Evolutionary conservation across 1,140 invertebrate genomes (phyloP).

Genomic region (Chionoecetes opilio): DNA sequence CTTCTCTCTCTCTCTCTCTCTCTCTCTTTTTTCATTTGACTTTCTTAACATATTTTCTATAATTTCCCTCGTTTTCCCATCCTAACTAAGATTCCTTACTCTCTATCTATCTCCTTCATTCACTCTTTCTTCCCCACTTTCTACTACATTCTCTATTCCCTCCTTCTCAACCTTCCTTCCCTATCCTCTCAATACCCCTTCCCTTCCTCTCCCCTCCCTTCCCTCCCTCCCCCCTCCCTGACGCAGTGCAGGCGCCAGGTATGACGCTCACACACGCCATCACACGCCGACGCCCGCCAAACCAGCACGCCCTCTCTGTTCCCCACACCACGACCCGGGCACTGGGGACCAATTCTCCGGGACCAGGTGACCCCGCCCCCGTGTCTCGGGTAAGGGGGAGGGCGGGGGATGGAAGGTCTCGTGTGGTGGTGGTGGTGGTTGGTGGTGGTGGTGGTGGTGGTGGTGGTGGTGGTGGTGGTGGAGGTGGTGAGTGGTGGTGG

Average conservation of each 20-base stretch:
- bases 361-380: slow-evolving; percentile 60
- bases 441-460: no score
- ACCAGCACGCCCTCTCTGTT: background rate
- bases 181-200: background rate
- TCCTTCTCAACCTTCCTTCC: background rate
- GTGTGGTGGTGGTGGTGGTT: no score
- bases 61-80: background rate
- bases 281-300: background rate
- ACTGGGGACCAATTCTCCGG: slow-evolving; percentile 49
- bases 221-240: background rate
- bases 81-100: background rate
- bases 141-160: background rate
- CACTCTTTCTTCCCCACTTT: background rate
- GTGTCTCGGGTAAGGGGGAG: background rate
- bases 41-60: background rate
- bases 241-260: slow-evolving; percentile 60
- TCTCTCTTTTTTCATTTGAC: background rate
- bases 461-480: no score
- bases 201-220: background rate
- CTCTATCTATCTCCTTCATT: background rate
- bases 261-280: slow-evolving; percentile 61
- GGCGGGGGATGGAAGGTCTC: no score
- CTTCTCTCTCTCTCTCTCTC: background rate
- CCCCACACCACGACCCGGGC: slow-evolving; percentile 34
- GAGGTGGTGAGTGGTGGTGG: no score